These are phyloP conservation scores for Emmelina monodactyla DNA, from an alignment of 2,888 invertebrate species.

Conservation along the genomic window DNA sequence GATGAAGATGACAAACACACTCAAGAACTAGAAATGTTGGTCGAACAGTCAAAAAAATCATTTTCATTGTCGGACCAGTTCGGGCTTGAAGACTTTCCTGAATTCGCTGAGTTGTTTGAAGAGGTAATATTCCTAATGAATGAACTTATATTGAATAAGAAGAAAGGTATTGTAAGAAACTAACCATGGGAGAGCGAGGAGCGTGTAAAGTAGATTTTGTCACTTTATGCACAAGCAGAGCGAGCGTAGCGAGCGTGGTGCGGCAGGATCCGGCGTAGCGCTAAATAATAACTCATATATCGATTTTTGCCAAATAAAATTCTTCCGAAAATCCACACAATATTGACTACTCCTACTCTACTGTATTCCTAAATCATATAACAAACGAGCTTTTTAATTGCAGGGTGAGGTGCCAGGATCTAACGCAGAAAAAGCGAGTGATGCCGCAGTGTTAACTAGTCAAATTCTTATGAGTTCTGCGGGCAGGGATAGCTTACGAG, in stretches of 20 bases:
- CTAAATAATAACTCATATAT: no score
- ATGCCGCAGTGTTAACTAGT: slow-evolving; percentile 63
- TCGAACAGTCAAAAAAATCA: slow-evolving; percentile 59
- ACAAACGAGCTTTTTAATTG: slow-evolving; percentile 6
- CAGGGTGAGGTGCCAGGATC: slow-evolving; percentile 47
- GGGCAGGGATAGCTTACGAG: slow-evolving; percentile 62
- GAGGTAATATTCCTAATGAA: no score
- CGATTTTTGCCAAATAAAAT: no score
- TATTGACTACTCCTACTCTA: no score
- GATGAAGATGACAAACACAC: slow-evolving; percentile 84
- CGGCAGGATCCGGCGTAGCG: no score
- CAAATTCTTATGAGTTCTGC: slow-evolving; percentile 69
- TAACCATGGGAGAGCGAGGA: no score
- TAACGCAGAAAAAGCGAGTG: slow-evolving; percentile 41
- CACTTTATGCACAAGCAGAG: no score
- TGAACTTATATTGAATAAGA: no score
- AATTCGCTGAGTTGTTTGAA: slow-evolving; percentile 47
- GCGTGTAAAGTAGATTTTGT: no score
- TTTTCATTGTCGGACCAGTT: slow-evolving; percentile 35
- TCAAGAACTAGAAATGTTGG: slow-evolving; percentile 72
- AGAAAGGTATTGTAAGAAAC: no score
- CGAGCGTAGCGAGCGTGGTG: no score
- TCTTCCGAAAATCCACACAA: no score
- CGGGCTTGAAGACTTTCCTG: slow-evolving; percentile 51
- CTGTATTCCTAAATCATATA: neutral